A percentile compares a stretch with the other conserved stretches of the same genome.
phyloP scores from a whole-genome alignment of 1,140 invertebrate species.

The Brachionus angularis region DNA sequence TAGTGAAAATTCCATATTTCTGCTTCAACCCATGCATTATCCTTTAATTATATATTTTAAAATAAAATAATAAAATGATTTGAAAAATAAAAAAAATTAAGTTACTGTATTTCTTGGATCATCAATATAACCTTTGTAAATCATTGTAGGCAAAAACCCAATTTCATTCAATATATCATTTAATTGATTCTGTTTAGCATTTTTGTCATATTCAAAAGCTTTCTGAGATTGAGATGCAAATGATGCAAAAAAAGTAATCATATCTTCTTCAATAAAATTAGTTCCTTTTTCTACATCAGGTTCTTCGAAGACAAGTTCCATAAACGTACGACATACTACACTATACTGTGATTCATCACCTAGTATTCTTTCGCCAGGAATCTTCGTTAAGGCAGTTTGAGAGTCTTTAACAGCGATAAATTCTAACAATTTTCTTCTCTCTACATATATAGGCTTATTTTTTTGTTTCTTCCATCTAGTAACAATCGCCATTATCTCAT shows the following conservation, averaged over 20 bases:
- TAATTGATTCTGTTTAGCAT: conserved; percentile 50
- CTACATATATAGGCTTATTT: conserved; percentile 21
- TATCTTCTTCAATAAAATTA: conserved; percentile 28
- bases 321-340: conserved; percentile 42
- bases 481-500: conserved; percentile 56
- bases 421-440: conserved; percentile 37
- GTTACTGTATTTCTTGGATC: conserved; percentile 32
- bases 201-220: conserved; percentile 65
- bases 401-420: conserved; percentile 39
- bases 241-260: conserved; percentile 46
- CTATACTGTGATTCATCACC: conserved; percentile 41
- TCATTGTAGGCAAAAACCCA: conserved; percentile 40
- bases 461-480: conserved; percentile 51
- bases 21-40: conserved; percentile 44
- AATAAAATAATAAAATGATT: background rate
- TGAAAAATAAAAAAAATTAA: background rate
- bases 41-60: too few relatives aligned
- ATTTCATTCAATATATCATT: conserved; percentile 27
- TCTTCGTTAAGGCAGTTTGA: conserved; percentile 27
- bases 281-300: conserved; percentile 33
- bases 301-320: conserved; percentile 40
- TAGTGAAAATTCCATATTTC: conserved; percentile 45
- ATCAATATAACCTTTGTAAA: conserved; percentile 39
- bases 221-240: conserved; percentile 84
- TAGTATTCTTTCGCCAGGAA: conserved; percentile 23